Conservation (phyloP, 2,888 invertebrate genomes). For the Erpobdella octoculata region DNA sequence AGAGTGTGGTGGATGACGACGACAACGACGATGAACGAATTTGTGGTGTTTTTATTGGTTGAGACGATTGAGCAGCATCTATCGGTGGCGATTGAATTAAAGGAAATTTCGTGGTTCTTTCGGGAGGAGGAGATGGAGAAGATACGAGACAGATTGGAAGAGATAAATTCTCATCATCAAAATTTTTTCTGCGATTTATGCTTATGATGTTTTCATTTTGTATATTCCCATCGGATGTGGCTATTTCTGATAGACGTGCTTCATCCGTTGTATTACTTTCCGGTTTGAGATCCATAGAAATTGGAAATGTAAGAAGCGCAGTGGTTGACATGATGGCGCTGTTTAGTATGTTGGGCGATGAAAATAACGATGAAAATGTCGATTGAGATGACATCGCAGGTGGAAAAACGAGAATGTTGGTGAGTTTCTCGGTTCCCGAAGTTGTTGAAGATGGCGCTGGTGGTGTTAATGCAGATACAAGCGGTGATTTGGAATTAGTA, state of each 20-base stretch:
- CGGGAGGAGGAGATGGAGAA: constrained; percentile 13
- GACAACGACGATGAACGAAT: background rate
- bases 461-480: background rate
- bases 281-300: background rate
- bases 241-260: no score
- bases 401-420: background rate
- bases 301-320: background rate
- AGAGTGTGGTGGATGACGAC: background rate
- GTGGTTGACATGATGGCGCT: constrained; percentile 4
- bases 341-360: background rate
- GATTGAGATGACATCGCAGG: background rate
- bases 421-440: background rate
- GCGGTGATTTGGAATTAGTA: background rate
- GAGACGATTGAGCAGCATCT: background rate
- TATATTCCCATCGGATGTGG: background rate
- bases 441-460: background rate
- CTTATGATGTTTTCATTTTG: no score
- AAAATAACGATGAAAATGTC: background rate
- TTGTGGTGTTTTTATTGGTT: background rate
- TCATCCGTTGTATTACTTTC: background rate
- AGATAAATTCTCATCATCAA: background rate
- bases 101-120: background rate
- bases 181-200: no score
- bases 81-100: no score
- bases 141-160: constrained; percentile 13